Conservation (phyloP, 2,113 vertebrate genomes). For the Lepidothrix coronata region DNA sequence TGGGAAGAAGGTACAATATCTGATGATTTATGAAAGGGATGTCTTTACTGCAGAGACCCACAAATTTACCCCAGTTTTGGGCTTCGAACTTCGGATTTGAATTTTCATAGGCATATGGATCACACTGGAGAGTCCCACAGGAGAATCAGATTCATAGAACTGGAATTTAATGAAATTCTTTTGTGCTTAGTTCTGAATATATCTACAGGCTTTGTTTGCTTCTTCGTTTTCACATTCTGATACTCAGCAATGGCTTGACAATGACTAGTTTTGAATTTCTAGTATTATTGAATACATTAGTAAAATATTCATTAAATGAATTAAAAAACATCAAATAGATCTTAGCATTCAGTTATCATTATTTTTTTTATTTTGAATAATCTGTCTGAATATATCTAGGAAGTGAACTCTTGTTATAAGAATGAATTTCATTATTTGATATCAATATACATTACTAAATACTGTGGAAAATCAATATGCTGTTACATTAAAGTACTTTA, state of each 20-base stretch:
- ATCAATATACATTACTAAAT: conserved; percentile 5
- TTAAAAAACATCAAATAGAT: background rate
- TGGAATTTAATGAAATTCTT: background rate
- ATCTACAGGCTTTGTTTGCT: background rate
- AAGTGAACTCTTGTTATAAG: background rate
- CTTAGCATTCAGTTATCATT: background rate
- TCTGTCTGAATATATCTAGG: background rate
- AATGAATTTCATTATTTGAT: background rate
- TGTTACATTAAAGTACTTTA: background rate
- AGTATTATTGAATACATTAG: background rate
- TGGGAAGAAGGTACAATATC: background rate
- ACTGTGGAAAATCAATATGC: conserved; percentile 16
- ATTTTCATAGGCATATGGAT: background rate
- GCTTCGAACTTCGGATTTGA: background rate
- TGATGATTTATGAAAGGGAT: background rate
- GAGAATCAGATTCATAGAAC: background rate
- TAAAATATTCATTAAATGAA: conserved; percentile 34
- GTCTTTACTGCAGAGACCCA: background rate
- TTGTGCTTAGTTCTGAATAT: background rate
- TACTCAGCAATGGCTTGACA: background rate
- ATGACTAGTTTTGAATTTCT: background rate
- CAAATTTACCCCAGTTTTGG: background rate
- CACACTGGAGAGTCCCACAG: background rate
- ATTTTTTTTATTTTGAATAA: background rate
- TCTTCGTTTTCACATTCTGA: background rate